Base-by-base conservation (phyloP, 2,888 invertebrate species). In the Drosophila affinis region DNA sequence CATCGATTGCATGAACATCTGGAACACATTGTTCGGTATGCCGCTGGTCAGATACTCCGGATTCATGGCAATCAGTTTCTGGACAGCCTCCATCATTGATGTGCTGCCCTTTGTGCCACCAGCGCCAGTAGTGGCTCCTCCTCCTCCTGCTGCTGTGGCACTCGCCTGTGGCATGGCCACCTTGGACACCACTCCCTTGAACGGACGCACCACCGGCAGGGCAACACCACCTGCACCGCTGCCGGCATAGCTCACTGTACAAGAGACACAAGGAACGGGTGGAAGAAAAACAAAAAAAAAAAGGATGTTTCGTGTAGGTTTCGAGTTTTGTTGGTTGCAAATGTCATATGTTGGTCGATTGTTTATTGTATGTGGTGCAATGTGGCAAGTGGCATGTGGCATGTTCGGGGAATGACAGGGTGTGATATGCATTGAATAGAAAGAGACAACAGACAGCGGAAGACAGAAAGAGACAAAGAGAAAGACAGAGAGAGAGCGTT, bases 1-100 rank as follows among this genome's bases (percentile, higher is more conserved):
- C 57, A 90, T 89, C n/a, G 93, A 93, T 76, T 93, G 93, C 94
- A 94, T 94, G 93, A 94, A 94, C 90, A 95, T 92, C 72, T 94
- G 94, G 24, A 95, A 92, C 32, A 94, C 93, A 89, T 95, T 94
- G 76, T 93, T 93, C 86, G 91, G 92, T 81, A 92, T 92, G 62
- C 92, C 92, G 69, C 91, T 91, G 62, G 91, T 92, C 68, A 92
- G 80, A 70, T 91, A 92, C 52, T 90, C 90, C 29, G 92, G 92
- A 90, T 92, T 91, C 14, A 91, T 81, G 9, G 91, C 89, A 6
- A 92, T 86, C 61, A 92, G 74, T 14, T 91, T 85, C 69, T 92
- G 91, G n/a, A 92, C 86, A 67, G 91, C 92, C 77, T 92, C 92
- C 73, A 92, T 67, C 71, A 92, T 89, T 68, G 87, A 78, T 7